Evolutionary conservation across 2,797 vertebrate species (phyloP).

Genomic region (Pangasius macronema): DNA sequence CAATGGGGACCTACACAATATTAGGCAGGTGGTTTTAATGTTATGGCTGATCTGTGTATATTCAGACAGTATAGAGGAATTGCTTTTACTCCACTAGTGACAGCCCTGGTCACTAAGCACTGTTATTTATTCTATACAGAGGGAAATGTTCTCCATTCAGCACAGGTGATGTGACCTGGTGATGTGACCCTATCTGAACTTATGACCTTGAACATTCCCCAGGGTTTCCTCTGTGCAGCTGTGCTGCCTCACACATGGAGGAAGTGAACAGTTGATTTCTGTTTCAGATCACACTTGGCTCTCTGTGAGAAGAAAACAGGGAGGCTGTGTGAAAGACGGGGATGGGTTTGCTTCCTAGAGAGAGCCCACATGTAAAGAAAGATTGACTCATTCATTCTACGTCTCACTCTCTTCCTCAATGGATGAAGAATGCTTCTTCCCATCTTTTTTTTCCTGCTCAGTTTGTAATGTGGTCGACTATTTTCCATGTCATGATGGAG

Average conservation of each 20-base stretch:
- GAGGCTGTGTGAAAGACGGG: conserved; percentile 32
- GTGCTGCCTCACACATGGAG: conserved; percentile 38
- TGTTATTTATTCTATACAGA: conserved; percentile 1
- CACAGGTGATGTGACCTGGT: conserved; percentile 35
- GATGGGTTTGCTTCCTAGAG: conserved; percentile 52
- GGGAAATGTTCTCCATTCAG: background rate
- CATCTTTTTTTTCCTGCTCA: conserved; percentile 31
- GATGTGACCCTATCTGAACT: conserved; percentile 18
- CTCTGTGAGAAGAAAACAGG: conserved; percentile 35
- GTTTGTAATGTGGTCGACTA: conserved; percentile 36
- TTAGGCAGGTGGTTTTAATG: no score
- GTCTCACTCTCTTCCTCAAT: conserved; percentile 24
- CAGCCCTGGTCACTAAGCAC: background rate
- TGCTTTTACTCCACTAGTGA: background rate
- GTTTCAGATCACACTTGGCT: conserved; percentile 45
- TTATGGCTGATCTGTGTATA: no score
- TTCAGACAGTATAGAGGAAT: background rate
- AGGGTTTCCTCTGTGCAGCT: conserved; percentile 9
- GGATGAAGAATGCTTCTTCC: conserved; percentile 35
- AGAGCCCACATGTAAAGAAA: conserved; percentile 60
- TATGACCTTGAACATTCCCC: conserved; percentile 15
- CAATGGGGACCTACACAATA: no score
- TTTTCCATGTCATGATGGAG: conserved; percentile 36
- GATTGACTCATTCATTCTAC: conserved; percentile 50
- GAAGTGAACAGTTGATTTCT: conserved; percentile 36